Conservation (phyloP, 2,797 vertebrate species). For the Pempheris klunzingeri region DNA sequence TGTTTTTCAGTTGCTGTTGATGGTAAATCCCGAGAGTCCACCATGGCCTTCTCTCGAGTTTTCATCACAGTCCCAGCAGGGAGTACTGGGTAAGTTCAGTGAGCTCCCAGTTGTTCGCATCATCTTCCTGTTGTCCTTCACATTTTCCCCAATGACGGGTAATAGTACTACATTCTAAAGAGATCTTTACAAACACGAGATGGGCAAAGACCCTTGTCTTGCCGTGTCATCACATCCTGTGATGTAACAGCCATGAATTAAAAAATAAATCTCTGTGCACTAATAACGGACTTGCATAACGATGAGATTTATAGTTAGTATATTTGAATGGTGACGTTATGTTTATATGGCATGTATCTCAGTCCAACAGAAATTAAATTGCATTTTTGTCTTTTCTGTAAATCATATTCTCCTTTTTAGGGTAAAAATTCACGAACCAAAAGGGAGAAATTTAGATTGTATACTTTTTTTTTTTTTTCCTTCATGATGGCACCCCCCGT, state of each 20-base stretch:
- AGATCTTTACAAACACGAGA: not conserved
- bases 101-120: slow-evolving; percentile 15
- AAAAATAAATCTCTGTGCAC: not conserved
- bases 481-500: no score
- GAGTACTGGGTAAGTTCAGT: slow-evolving; percentile 86
- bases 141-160: not conserved
- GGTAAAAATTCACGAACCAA: not conserved
- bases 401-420: no score
- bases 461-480: not conserved
- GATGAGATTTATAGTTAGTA: not conserved
- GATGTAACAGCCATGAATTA: not conserved
- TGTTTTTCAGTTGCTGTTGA: slow-evolving; percentile 84
- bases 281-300: not conserved
- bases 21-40: slow-evolving; percentile 87
- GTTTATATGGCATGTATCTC: no score
- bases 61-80: slow-evolving; percentile 92
- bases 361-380: no score
- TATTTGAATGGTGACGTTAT: no score
- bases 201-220: not conserved
- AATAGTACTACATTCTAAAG: not conserved
- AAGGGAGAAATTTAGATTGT: no score
- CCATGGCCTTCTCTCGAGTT: slow-evolving; percentile 91
- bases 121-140: slow-evolving; percentile 12
- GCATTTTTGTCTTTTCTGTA: no score
- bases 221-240: not conserved